These are phyloP conservation scores for Vidua chalybeata DNA, from an alignment of 2,113 vertebrate species.

Conservation along the genomic window DNA sequence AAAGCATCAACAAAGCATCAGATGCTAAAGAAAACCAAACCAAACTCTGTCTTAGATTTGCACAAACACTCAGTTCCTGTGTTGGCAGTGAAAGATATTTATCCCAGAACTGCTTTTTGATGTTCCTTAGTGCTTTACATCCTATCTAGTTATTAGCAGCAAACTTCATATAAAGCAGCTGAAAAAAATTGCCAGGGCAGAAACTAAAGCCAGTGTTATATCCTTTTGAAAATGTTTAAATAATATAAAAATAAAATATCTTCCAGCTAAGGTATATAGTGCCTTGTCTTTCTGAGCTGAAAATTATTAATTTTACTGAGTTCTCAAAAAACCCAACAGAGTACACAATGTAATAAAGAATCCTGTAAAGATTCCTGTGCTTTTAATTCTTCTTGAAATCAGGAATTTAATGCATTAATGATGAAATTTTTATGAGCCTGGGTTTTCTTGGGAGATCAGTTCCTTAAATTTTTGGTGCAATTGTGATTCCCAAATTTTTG, in stretches of 20 bases:
- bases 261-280: background rate
- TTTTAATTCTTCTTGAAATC: background rate
- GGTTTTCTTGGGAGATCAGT: background rate
- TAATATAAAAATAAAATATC: background rate
- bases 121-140: background rate
- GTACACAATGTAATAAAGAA: background rate
- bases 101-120: background rate
- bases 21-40: background rate
- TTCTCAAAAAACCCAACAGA: background rate
- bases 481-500: background rate
- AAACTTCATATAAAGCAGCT: background rate
- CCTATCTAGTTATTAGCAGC: background rate
- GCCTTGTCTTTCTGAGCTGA: background rate
- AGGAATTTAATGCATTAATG: background rate
- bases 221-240: background rate
- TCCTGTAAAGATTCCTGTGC: background rate
- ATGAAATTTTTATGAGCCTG: background rate
- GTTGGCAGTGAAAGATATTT: background rate
- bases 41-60: slow-evolving; percentile 4
- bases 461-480: background rate
- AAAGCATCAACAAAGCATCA: background rate
- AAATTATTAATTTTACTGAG: background rate
- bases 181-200: background rate
- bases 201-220: background rate
- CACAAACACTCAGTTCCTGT: background rate